Percentiles rank a stretch among this genome's conserved stretches.
Evolutionary conservation across 92 coral and sea anemone species (phyloP).

Genomic region (Porites rus): DNA sequence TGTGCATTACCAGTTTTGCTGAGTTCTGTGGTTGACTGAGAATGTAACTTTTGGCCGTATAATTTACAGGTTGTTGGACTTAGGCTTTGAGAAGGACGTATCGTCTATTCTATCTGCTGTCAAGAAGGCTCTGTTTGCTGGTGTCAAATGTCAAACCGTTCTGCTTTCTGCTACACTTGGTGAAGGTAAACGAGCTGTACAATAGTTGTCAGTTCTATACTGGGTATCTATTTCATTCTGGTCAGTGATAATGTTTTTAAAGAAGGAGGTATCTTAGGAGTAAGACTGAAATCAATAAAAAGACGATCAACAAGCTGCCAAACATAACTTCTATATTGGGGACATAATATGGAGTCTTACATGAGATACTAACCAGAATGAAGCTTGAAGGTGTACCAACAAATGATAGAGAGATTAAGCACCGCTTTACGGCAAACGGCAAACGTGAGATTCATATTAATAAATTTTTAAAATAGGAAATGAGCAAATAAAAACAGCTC

Average conservation of each 20-base stretch:
- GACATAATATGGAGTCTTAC: no score
- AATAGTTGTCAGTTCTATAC: neutral
- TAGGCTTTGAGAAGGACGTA: constrained; percentile 96
- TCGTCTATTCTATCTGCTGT: constrained; percentile 81
- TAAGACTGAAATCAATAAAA: no score
- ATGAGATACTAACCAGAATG: no score
- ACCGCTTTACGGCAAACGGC: no score
- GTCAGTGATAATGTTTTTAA: neutral
- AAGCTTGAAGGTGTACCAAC: neutral
- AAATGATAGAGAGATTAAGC: no score
- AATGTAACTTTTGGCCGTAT: neutral
- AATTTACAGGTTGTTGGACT: constrained; percentile 78
- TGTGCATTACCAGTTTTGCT: no score
- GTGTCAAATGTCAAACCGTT: constrained; percentile 79
- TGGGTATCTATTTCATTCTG: neutral
- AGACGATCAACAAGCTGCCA: neutral
- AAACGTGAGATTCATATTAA: no score
- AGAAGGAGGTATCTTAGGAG: neutral
- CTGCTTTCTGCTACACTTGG: constrained; percentile 91
- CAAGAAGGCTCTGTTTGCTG: constrained; percentile 60
- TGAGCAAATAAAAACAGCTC: no score
- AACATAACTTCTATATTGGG: neutral
- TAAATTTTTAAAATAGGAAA: no score
- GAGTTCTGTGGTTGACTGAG: no score
- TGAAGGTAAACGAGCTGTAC: constrained; percentile 63